These are phyloP conservation scores for Peromyscus leucopus DNA, from an alignment of 2,113 vertebrate genomes.

Conservation along the genomic window DNA sequence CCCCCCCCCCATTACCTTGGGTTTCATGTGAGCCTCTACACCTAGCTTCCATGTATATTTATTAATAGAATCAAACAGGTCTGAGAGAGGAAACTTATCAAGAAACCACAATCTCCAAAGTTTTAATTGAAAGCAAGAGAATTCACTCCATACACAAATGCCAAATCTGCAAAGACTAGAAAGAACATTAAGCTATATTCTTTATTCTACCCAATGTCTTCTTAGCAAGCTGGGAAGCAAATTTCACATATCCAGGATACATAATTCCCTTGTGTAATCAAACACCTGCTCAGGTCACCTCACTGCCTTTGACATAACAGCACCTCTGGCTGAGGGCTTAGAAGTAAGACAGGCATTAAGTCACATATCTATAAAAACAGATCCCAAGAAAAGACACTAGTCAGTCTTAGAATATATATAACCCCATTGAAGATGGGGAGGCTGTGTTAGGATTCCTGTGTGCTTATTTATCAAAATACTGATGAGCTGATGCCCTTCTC, in stretches of 20 bases:
- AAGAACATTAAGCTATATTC: slow-evolving; percentile 12
- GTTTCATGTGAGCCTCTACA: not conserved
- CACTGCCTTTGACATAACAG: slow-evolving; percentile 36
- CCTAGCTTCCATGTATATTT: not conserved
- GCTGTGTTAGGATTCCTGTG: not conserved
- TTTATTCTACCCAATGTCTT: slow-evolving; percentile 13
- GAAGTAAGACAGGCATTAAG: slow-evolving; percentile 50
- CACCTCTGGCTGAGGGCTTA: not conserved
- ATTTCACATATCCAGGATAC: slow-evolving; percentile 30
- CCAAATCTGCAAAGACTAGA: slow-evolving; percentile 19
- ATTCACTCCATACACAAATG: not conserved
- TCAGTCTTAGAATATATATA: slow-evolving; percentile 3
- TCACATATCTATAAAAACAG: slow-evolving; percentile 2
- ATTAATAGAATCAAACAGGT: slow-evolving; percentile 7
- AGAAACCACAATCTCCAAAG: not conserved
- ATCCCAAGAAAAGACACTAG: not conserved
- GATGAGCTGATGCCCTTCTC: not conserved
- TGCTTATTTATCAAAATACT: not conserved
- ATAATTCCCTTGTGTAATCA: slow-evolving; percentile 55
- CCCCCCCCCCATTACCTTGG: too few relatives aligned
- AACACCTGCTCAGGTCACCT: slow-evolving; percentile 42
- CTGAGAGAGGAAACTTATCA: not conserved
- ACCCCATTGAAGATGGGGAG: not conserved
- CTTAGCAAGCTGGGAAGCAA: slow-evolving; percentile 15
- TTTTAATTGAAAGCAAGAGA: slow-evolving; percentile 22